A percentile compares a stretch with the other conserved stretches of the same genome.
These are phyloP conservation scores for Trichosurus vulpecula DNA, from an alignment of 2,797 vertebrate genomes.

Conservation along the genomic window DNA sequence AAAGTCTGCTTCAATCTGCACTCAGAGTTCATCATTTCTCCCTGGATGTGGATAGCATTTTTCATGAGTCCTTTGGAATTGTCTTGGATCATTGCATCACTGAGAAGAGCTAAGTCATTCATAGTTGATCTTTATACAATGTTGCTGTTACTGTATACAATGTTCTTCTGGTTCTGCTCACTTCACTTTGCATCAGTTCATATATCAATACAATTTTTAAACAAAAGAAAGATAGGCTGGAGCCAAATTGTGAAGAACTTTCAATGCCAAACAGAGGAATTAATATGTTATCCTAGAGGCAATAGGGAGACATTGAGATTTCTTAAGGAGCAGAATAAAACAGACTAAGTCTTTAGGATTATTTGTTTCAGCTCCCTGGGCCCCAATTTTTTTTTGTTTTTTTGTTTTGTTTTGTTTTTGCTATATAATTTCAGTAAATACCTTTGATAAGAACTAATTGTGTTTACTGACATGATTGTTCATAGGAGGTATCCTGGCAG, in stretches of 20 bases:
- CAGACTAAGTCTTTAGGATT: background rate
- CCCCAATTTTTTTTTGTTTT: background rate
- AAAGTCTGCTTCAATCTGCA: background rate
- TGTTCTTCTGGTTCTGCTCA: background rate
- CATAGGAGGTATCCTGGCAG: background rate
- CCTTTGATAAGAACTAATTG: background rate
- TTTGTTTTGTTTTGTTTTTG: too few relatives aligned
- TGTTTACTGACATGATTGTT: background rate
- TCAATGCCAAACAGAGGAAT: background rate
- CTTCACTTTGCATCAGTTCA: background rate
- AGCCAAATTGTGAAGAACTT: background rate
- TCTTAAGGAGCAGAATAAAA: too few relatives aligned
- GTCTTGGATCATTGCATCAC: background rate
- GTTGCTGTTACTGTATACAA: background rate
- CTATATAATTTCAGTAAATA: background rate
- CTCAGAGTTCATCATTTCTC: background rate
- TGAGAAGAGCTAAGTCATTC: background rate
- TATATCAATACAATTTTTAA: background rate
- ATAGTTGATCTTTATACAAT: background rate
- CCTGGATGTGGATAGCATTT: background rate
- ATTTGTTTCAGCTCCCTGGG: background rate
- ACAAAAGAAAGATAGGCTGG: background rate
- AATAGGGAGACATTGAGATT: background rate
- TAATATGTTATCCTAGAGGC: background rate
- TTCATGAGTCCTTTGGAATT: background rate